phyloP scores from a whole-genome alignment of 2,888 invertebrate species.

The Acanthosepion pharaonis region DNA sequence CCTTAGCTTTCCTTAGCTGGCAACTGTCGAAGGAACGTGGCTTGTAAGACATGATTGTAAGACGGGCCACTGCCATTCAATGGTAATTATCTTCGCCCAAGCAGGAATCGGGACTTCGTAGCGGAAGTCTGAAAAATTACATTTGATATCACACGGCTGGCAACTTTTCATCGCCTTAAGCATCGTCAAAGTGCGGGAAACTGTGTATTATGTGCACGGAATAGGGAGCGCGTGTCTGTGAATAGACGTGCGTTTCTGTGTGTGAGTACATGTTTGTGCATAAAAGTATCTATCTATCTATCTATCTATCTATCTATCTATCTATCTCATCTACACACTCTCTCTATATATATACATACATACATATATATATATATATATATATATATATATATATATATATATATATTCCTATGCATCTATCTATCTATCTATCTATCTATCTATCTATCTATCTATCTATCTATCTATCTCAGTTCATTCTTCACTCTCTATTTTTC shows the following conservation, averaged over 20 bases:
- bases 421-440: not conserved
- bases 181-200: not conserved
- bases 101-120: conserved; percentile 6
- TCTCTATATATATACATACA: too few relatives aligned
- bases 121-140: conserved; percentile 33
- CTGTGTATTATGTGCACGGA: not conserved
- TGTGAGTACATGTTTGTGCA: not conserved
- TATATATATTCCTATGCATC: not conserved
- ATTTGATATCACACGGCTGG: conserved; percentile 33
- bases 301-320: too few relatives aligned
- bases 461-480: too few relatives aligned
- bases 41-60: not conserved
- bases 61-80: not conserved
- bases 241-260: not conserved
- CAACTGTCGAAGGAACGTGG: not conserved
- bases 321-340: too few relatives aligned
- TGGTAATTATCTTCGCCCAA: conserved; percentile 33
- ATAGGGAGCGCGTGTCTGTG: not conserved
- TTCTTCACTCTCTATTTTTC: too few relatives aligned
- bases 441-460: too few relatives aligned
- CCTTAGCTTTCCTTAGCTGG: not conserved
- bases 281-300: too few relatives aligned
- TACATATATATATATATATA: too few relatives aligned
- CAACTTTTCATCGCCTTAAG: conserved; percentile 22
- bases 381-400: too few relatives aligned